phyloP scores from a whole-genome alignment of 1,140 invertebrate species.

The Antheraea pernyi region DNA sequence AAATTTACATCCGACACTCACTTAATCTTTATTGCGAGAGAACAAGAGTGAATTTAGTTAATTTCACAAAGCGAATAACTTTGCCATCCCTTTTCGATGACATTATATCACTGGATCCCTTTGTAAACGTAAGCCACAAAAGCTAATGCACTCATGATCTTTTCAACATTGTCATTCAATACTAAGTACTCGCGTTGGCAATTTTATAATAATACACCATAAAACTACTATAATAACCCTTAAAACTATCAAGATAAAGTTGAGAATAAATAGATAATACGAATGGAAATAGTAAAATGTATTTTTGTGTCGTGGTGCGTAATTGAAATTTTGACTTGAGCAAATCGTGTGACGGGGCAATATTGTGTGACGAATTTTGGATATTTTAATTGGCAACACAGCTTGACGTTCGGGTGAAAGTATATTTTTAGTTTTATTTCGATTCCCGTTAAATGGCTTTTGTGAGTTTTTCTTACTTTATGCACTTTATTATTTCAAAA shows the following conservation, averaged over 20 bases:
- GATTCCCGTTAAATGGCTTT: background rate
- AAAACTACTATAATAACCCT: background rate
- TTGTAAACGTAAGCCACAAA: slow-evolving; percentile 47
- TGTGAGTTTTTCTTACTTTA: background rate
- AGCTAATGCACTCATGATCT: slow-evolving; percentile 70
- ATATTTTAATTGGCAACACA: slow-evolving; percentile 47
- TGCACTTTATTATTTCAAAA: background rate
- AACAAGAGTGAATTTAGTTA: background rate
- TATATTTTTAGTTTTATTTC: background rate
- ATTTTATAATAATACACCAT: background rate
- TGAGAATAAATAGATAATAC: background rate
- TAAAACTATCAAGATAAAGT: slow-evolving; percentile 5
- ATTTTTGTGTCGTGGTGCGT: slow-evolving; percentile 35
- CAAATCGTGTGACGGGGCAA: slow-evolving; percentile 66
- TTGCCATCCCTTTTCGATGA: slow-evolving; percentile 5
- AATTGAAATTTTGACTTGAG: slow-evolving; percentile 74
- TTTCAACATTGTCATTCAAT: slow-evolving; percentile 64
- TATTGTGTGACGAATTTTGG: slow-evolving; percentile 47
- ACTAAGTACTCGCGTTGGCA: slow-evolving; percentile 19
- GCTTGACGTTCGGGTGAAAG: slow-evolving; percentile 22
- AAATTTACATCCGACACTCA: slow-evolving; percentile 44
- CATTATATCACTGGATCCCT: slow-evolving; percentile 15
- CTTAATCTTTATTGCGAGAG: slow-evolving; percentile 7
- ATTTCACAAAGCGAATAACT: background rate
- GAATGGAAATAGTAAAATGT: slow-evolving; percentile 10